Conservation (phyloP, 2,113 vertebrate species). For the Odocoileus hemionus region DNA sequence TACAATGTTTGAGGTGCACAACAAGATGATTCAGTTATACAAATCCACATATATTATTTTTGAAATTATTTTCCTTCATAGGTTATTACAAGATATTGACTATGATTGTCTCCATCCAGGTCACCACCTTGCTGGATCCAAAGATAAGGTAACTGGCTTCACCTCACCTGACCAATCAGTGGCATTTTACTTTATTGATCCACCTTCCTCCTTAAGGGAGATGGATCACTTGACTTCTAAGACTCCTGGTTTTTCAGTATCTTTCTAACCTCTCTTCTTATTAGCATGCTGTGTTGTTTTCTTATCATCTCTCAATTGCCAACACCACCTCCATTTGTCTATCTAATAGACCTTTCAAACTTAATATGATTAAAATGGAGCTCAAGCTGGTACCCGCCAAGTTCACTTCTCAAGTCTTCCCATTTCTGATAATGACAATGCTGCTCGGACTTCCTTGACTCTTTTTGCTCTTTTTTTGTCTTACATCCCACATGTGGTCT, state of each 20-base stretch:
- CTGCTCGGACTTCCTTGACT: neutral
- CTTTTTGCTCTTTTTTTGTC: neutral
- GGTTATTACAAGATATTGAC: neutral
- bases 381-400: neutral
- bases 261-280: neutral
- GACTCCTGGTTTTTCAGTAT: neutral
- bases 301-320: neutral
- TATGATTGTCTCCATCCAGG: neutral
- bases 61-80: neutral
- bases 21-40: neutral
- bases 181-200: neutral
- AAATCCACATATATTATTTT: neutral
- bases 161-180: neutral
- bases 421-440: neutral
- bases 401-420: neutral
- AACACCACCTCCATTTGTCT: neutral
- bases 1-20: neutral
- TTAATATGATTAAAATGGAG: neutral
- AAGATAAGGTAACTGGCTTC: neutral
- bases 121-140: neutral
- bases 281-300: neutral
- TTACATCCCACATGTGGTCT: neutral
- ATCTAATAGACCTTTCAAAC: neutral
- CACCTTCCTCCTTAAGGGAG: neutral
- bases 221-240: neutral